These are phyloP conservation scores for Acrocephalus arundinaceus DNA, from an alignment of 2,113 vertebrate species.

Conservation along the genomic window DNA sequence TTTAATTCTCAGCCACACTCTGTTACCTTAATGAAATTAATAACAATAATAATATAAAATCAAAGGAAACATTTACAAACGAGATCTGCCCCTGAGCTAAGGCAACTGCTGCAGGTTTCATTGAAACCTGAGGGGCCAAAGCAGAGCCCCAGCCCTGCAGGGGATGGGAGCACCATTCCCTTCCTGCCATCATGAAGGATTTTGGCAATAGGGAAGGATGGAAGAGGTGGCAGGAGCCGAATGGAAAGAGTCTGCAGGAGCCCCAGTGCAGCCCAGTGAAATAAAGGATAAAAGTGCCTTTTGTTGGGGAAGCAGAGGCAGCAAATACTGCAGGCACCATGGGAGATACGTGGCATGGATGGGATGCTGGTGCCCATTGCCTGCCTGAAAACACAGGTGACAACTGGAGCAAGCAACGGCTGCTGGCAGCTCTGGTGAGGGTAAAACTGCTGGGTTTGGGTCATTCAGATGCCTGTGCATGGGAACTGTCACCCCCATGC, in stretches of 20 bases:
- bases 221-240: not conserved
- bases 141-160: accelerated
- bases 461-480: not conserved
- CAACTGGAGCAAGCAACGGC: accelerated
- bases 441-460: not conserved
- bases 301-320: not conserved
- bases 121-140: not conserved
- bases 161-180: accelerated
- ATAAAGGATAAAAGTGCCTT: not conserved
- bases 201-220: not conserved
- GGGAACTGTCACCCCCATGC: accelerated
- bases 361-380: not conserved
- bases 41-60: not conserved
- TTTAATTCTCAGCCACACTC: not conserved
- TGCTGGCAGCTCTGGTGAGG: not conserved
- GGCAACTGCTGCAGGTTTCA: not conserved
- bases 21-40: not conserved
- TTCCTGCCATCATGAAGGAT: not conserved
- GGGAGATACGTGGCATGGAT: not conserved
- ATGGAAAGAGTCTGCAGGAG: not conserved
- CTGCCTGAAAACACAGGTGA: not conserved
- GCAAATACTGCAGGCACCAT: not conserved
- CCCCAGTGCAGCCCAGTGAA: not conserved
- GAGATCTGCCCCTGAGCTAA: not conserved
- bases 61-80: not conserved